phyloP scores from a whole-genome alignment of 2,113 vertebrate genomes.

The Agapornis roseicollis region DNA sequence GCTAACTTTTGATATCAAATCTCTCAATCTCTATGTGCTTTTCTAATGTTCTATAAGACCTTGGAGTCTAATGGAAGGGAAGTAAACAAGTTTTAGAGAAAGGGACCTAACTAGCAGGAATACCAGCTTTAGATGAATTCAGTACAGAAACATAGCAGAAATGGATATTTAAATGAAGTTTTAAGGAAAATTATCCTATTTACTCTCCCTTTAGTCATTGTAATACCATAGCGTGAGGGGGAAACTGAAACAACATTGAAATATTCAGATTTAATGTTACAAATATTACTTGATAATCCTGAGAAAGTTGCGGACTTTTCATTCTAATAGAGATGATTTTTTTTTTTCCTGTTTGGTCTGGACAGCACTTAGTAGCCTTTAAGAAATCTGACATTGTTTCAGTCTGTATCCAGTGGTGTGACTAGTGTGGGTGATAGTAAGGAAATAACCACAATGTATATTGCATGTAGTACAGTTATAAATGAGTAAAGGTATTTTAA shows the following conservation, averaged over 20 bases:
- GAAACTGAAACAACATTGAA: background rate
- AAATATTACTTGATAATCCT: background rate
- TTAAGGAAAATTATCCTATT: background rate
- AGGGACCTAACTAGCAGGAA: background rate
- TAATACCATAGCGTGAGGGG: background rate
- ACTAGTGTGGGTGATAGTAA: background rate
- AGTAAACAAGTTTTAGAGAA: background rate
- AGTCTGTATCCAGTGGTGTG: background rate
- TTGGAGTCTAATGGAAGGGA: background rate
- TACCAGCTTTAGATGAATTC: background rate
- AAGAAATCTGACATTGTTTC: background rate
- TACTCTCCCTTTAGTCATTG: background rate
- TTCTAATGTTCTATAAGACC: background rate
- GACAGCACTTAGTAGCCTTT: background rate
- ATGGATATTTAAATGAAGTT: background rate
- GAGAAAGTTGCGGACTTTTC: background rate
- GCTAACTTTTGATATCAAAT: background rate
- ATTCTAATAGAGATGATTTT: background rate
- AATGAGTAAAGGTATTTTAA: background rate
- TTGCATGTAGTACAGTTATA: background rate
- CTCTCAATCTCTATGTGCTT: background rate
- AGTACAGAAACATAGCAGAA: background rate
- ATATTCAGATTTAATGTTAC: background rate
- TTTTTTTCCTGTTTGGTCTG: background rate
- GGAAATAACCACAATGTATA: rapidly evolving